A percentile compares a stretch with the other conserved stretches of the same genome.
Evolutionary conservation across 1,140 invertebrate genomes (phyloP).

Genomic region (Lepidurus couesii): DNA sequence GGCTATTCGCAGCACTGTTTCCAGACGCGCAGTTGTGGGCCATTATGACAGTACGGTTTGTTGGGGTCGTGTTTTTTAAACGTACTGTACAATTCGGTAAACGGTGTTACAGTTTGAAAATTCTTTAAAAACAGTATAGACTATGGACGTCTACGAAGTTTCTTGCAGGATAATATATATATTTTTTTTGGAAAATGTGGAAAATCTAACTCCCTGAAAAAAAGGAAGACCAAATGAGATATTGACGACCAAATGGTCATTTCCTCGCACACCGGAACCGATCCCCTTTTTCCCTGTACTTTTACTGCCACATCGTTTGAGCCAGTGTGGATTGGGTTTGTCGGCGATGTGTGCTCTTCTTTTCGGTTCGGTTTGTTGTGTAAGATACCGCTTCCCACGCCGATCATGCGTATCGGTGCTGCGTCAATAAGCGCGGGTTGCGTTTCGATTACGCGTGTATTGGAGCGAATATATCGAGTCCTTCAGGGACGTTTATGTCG

Average conservation of each 20-base stretch:
- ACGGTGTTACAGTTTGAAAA: too few relatives aligned
- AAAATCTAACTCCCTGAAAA: not conserved
- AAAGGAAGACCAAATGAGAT: not conserved
- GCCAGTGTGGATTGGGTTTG: not conserved
- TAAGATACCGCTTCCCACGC: not conserved
- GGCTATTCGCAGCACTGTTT: too few relatives aligned
- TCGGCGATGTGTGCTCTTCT: not conserved
- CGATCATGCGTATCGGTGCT: constrained; percentile 16
- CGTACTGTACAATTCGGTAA: too few relatives aligned
- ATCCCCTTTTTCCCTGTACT: not conserved
- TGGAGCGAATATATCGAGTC: not conserved
- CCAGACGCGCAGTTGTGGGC: too few relatives aligned
- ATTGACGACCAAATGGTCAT: not conserved
- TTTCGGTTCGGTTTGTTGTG: not conserved
- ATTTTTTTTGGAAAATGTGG: too few relatives aligned
- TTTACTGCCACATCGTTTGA: not conserved
- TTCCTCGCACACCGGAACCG: not conserved
- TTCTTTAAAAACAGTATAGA: too few relatives aligned
- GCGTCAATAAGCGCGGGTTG: not conserved
- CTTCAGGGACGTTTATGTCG: not conserved
- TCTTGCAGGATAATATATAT: too few relatives aligned
- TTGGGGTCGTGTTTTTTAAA: too few relatives aligned
- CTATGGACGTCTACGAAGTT: too few relatives aligned
- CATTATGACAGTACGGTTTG: too few relatives aligned
- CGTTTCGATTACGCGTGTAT: not conserved